phyloP scores from a whole-genome alignment of 2,888 invertebrate species.

The Oscheius onirici region DNA sequence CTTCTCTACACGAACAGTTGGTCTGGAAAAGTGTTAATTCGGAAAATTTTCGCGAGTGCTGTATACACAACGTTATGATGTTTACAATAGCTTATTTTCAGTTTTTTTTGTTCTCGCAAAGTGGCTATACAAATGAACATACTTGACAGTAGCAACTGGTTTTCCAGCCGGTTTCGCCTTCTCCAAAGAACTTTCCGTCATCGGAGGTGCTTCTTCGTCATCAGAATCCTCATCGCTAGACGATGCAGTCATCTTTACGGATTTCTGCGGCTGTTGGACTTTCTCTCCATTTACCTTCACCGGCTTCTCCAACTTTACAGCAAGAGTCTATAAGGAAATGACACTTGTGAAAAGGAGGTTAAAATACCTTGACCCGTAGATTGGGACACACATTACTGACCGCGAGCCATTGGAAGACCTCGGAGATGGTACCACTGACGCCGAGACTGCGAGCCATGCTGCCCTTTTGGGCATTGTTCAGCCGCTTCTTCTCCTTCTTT shows the following conservation, averaged over 20 bases:
- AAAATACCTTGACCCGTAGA: slow-evolving; percentile 35
- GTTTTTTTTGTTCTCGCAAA: too few relatives aligned
- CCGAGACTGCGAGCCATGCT: slow-evolving; percentile 53
- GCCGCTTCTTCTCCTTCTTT: slow-evolving; percentile 45
- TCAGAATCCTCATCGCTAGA: slow-evolving; percentile 16
- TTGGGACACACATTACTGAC: slow-evolving; percentile 34
- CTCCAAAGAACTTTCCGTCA: background rate
- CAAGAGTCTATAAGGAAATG: background rate
- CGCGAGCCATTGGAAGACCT: slow-evolving; percentile 50
- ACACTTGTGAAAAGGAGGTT: background rate
- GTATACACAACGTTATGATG: too few relatives aligned
- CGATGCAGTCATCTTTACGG: slow-evolving; percentile 20
- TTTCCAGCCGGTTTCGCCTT: slow-evolving; percentile 1
- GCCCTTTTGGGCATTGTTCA: slow-evolving; percentile 49
- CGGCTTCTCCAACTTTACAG: slow-evolving; percentile 29
- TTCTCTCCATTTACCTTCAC: slow-evolving; percentile 6
- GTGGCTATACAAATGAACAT: background rate
- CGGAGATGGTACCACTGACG: slow-evolving; percentile 50
- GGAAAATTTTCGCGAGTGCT: too few relatives aligned
- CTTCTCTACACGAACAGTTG: slow-evolving; percentile 22
- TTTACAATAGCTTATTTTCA: too few relatives aligned
- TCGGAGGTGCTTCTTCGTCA: slow-evolving; percentile 24
- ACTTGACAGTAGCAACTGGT: slow-evolving; percentile 31
- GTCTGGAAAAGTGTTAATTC: slow-evolving; percentile 5
- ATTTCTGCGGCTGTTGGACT: slow-evolving; percentile 22